Evolutionary conservation across 2,888 invertebrate genomes (phyloP).

Genomic region (Pocota personata): DNA sequence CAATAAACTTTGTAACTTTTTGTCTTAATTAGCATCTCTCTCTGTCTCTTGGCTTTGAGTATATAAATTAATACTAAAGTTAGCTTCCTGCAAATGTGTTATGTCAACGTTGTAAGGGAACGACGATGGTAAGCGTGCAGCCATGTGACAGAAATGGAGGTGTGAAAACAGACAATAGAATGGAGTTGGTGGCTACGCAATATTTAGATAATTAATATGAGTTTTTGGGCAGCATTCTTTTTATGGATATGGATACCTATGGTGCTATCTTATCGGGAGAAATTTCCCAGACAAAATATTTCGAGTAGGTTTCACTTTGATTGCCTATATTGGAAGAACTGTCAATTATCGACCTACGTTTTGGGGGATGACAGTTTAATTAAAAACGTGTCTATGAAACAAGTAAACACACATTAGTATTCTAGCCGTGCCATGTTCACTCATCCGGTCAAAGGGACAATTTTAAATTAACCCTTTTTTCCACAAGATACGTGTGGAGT

Average conservation of each 20-base stretch:
- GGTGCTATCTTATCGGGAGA: neutral
- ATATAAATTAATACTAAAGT: neutral
- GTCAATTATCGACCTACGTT: neutral
- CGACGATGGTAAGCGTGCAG: neutral
- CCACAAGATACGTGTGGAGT: conserved; percentile 58
- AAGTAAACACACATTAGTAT: conserved; percentile 46
- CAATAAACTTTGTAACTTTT: conserved; percentile 34
- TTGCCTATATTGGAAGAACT: neutral
- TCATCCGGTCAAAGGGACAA: conserved; percentile 67
- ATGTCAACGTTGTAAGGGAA: conserved; percentile 12
- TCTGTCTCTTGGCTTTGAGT: neutral
- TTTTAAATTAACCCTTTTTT: conserved; percentile 58
- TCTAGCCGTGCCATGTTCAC: conserved; percentile 34
- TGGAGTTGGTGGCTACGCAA: neutral
- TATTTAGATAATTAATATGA: conserved; percentile 6
- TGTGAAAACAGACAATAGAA: conserved; percentile 18
- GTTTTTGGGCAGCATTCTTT: neutral
- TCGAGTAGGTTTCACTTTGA: neutral
- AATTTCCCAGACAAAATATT: neutral
- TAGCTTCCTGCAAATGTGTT: conserved; percentile 19
- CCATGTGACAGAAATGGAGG: conserved; percentile 32
- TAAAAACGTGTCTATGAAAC: neutral
- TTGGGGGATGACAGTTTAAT: conserved; percentile 37
- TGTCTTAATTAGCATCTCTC: conserved; percentile 30
- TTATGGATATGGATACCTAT: neutral